Base-by-base conservation (phyloP, 2,113 vertebrate species). In the Neogobius melanostomus region DNA sequence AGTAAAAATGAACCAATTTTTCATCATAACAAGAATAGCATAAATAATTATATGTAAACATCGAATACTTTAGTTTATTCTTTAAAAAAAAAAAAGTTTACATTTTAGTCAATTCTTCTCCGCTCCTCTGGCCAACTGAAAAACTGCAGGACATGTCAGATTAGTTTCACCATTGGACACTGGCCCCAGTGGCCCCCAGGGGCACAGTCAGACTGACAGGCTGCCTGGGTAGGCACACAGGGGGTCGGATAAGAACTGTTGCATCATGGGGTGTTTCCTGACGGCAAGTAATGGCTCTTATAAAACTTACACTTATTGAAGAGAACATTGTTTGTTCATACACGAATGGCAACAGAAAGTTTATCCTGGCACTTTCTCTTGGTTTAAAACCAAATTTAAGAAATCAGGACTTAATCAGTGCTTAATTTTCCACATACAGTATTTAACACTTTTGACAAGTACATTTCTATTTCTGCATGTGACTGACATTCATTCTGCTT, bases 91-190 rank as follows among this genome's bases (percentile, higher is more conserved):
- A n/a, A n/a, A n/a, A n/a, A n/a, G n/a, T 21, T 36, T 36, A 36
- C 28, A 36, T 36, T 36, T 36, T 36, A 36, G 28, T 36, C 28
- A 36, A 36, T 36, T 36, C 28, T 36, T 63, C 21, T 65, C 46
- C 44, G 10, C 77, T 80, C 88, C 87, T 90, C 75, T 89, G 87
- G 81, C 54, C 66, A 57, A 86, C 68, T 86, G 88, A 90, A 83
- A 80, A 70, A 74, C 76, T 46, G 53, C 54, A 51, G 76, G 87
- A 88, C 81, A 90, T 87, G 74, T 84, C 54, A 76, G 70, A 90
- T 92, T 90, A 88, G 89, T 90, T 85, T 89, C 87, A 87, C 85
- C 66, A 74, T 68, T 82, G 81, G 83, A 82, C 76, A 81, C 47
- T 45, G 11, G 11, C 71, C 63, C 43, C 81, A 61, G 69, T 76